phyloP scores from a whole-genome alignment of 1,140 invertebrate species.

The Colletes latitarsis region DNA sequence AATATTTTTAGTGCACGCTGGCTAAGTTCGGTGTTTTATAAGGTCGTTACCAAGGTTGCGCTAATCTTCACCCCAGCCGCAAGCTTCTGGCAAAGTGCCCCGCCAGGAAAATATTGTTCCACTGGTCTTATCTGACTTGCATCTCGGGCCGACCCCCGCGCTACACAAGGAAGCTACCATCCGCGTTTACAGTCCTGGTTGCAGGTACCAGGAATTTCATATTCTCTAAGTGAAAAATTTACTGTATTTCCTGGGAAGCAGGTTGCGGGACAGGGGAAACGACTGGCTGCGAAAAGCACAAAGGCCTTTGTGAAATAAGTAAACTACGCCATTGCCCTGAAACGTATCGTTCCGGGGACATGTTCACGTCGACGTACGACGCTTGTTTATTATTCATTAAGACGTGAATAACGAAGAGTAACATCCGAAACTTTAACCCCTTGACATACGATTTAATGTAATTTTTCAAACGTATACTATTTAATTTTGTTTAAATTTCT shows the following conservation, averaged over 20 bases:
- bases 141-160: constrained; percentile 50
- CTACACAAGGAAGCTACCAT: constrained; percentile 3
- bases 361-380: neutral
- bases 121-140: constrained; percentile 62
- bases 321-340: neutral
- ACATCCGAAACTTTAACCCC: neutral
- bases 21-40: constrained; percentile 72
- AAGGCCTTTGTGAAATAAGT: constrained; percentile 26
- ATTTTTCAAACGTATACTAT: no score
- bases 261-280: constrained; percentile 12
- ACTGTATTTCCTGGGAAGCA: constrained; percentile 44
- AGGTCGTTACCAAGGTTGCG: constrained; percentile 73
- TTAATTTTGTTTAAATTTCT: no score
- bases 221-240: constrained; percentile 68
- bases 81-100: constrained; percentile 71
- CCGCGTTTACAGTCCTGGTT: constrained; percentile 8
- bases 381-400: constrained; percentile 14
- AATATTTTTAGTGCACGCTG: constrained; percentile 69
- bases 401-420: neutral
- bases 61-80: constrained; percentile 73
- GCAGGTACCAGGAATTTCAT: constrained; percentile 65
- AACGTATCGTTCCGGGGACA: neutral
- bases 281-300: neutral
- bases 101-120: constrained; percentile 67
- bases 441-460: no score